Evolutionary conservation across 2,888 invertebrate genomes (phyloP).

Genomic region (Rhimphoctona megacephalus): DNA sequence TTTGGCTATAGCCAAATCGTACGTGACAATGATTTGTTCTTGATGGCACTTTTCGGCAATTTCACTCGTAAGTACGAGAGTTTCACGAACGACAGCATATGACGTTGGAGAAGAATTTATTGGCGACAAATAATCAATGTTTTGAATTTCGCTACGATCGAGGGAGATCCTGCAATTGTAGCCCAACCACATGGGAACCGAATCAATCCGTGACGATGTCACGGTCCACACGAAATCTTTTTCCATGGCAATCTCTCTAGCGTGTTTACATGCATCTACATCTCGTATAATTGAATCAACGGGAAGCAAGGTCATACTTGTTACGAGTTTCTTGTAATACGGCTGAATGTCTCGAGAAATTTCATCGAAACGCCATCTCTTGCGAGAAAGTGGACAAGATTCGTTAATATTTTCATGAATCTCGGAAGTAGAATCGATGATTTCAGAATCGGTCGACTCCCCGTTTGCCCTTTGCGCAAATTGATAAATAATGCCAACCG

Average conservation of each 20-base stretch:
- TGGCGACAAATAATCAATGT: constrained; percentile 50
- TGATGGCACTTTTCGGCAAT: constrained; percentile 20
- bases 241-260: constrained; percentile 70
- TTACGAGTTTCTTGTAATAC: no score
- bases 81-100: neutral
- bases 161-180: constrained; percentile 71
- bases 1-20: constrained; percentile 27
- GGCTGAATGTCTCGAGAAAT: no score
- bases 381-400: no score
- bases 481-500: neutral
- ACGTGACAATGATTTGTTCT: neutral
- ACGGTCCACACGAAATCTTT: constrained; percentile 23
- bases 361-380: no score
- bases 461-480: no score
- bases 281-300: no score
- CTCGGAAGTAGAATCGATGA: neutral
- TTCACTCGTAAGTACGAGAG: neutral
- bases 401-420: no score
- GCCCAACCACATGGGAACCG: constrained; percentile 75
- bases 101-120: constrained; percentile 15
- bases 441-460: no score
- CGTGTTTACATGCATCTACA: no score
- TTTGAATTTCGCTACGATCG: constrained; percentile 72
- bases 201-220: neutral
- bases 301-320: no score